A percentile compares a stretch with the other conserved stretches of the same genome.
Conservation (phyloP, 2,888 invertebrate genomes). For the Linyphia triangularis region DNA sequence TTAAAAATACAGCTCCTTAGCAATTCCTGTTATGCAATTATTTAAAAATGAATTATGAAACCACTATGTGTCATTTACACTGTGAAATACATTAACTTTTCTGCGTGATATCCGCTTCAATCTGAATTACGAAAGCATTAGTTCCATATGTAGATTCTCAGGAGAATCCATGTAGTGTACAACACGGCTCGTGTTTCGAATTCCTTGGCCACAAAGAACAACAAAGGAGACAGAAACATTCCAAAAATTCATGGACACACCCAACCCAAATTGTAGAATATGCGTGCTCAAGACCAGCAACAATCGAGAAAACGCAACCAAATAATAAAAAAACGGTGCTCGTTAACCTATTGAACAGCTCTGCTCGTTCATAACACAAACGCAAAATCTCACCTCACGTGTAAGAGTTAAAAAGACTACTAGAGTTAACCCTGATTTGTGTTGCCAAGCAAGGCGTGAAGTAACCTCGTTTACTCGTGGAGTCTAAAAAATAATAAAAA, state of each 20-base stretch:
- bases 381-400: slow-evolving; percentile 21
- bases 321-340: background rate
- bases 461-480: slow-evolving; percentile 59
- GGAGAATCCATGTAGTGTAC: background rate
- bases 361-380: slow-evolving; percentile 14
- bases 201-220: background rate
- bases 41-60: too few relatives aligned
- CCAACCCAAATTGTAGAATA: background rate
- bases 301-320: background rate
- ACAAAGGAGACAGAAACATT: background rate
- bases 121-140: background rate
- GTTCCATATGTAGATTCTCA: background rate
- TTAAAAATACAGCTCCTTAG: too few relatives aligned
- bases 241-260: background rate
- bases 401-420: slow-evolving; percentile 37
- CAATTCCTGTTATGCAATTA: too few relatives aligned
- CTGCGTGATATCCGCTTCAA: too few relatives aligned
- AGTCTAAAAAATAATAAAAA: slow-evolving; percentile 14
- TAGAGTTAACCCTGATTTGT: slow-evolving; percentile 69
- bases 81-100: too few relatives aligned
- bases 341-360: slow-evolving; percentile 17
- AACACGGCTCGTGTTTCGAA: background rate
- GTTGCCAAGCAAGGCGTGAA: slow-evolving; percentile 68
- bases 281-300: background rate
- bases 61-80: too few relatives aligned